Evolutionary conservation across 2,113 vertebrate species (phyloP).

Genomic region (Monopterus albus): DNA sequence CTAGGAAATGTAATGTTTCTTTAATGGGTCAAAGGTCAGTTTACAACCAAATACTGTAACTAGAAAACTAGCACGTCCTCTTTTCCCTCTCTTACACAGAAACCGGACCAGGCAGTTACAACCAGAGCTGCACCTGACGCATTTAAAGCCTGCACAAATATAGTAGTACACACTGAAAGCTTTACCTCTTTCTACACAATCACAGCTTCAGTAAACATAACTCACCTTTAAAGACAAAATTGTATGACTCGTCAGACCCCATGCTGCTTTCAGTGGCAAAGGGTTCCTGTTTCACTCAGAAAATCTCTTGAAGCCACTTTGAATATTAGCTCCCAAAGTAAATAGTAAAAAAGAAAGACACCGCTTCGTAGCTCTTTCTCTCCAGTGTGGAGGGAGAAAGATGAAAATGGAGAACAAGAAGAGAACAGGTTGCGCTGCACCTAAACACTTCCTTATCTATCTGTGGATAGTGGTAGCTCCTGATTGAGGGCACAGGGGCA

Average conservation of each 20-base stretch:
- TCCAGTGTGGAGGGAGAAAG: constrained; percentile 25
- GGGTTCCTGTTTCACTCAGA: constrained; percentile 6
- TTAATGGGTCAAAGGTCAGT: constrained; percentile 50
- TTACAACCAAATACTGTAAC: constrained; percentile 17
- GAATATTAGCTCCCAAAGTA: constrained; percentile 18
- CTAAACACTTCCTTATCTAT: constrained; percentile 36
- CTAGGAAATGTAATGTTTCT: not conserved
- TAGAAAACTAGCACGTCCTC: constrained; percentile 56
- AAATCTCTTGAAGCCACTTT: constrained; percentile 50
- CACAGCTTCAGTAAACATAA: constrained; percentile 30
- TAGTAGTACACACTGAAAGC: not conserved
- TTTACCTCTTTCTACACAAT: not conserved
- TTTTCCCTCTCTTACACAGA: constrained; percentile 18
- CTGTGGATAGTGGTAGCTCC: constrained; percentile 27
- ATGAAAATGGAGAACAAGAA: constrained; percentile 23
- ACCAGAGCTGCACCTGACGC: not conserved
- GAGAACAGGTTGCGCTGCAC: constrained; percentile 42
- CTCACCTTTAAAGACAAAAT: constrained; percentile 86
- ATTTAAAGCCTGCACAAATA: not conserved
- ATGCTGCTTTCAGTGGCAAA: constrained; percentile 58
- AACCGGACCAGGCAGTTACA: not conserved
- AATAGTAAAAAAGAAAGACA: not conserved
- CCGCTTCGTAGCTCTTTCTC: constrained; percentile 8
- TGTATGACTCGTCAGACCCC: constrained; percentile 80
- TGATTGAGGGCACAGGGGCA: constrained; percentile 20